These are phyloP conservation scores for Anthopleura xanthogrammica DNA, from an alignment of 92 coral and sea anemone species.

Conservation along the genomic window DNA sequence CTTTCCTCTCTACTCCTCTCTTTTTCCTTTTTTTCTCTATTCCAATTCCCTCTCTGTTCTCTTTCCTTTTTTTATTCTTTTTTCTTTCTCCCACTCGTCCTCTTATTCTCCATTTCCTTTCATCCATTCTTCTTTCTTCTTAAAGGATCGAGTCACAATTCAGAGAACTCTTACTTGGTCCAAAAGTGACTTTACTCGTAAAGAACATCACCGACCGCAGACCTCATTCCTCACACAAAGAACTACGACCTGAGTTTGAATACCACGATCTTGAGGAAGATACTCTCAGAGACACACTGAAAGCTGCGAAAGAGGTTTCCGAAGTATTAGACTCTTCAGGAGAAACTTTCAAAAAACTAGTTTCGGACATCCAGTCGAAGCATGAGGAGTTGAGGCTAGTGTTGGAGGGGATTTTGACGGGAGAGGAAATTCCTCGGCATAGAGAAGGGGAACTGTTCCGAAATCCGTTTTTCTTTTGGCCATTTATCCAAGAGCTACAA, in stretches of 20 bases:
- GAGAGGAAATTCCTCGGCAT: constrained; percentile 16
- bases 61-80: not conserved
- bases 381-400: constrained; percentile 30
- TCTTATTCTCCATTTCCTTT: not conserved
- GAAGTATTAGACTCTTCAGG: constrained; percentile 42
- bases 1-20: not conserved
- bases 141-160: constrained; percentile 22
- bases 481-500: constrained; percentile 6
- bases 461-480: constrained; percentile 15
- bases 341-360: constrained; percentile 29
- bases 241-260: constrained; percentile 17
- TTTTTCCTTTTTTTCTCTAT: not conserved
- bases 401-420: constrained; percentile 25
- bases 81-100: not conserved
- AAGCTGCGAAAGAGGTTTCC: constrained; percentile 36
- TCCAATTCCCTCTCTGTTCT: not conserved
- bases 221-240: constrained; percentile 19
- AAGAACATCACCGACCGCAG: constrained; percentile 29
- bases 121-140: not conserved
- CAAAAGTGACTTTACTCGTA: constrained; percentile 29
- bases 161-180: constrained; percentile 50
- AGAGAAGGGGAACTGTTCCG: not conserved
- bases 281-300: constrained; percentile 25
- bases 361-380: constrained; percentile 17
- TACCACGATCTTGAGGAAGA: constrained; percentile 22